Evolutionary conservation across 2,888 invertebrate genomes (phyloP), one percentile per base, ranked within the genome.

Genomic region (Esperia sulphurella): DNA sequence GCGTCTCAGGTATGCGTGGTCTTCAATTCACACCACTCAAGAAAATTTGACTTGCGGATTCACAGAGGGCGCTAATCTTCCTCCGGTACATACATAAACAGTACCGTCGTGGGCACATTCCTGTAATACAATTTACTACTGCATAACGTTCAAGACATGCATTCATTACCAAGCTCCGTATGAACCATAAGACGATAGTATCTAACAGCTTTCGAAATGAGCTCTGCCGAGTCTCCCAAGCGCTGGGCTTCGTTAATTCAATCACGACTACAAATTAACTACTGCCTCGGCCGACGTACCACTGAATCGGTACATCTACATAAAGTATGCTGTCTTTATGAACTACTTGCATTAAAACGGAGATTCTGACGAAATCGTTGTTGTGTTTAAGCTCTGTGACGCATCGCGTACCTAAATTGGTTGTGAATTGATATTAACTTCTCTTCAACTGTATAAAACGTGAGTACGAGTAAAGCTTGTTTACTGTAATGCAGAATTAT

Each of bases 261-360:
- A 80, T 82, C 79, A 80, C 73, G 78, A 78, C 74, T 71, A 75
- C 75, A 77, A 81, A 80, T 82, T 74, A 78, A 72, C 71, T 69
- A 65, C 64, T 64, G 66, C 58, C 62, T 55, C 54, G 56, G 53
- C 56, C 60, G 58, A 63, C 62, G 60, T 65, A 65, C 57, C 5
- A 64, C 64, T 63, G 58, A 67, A 68, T 61, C 59, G 55, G 61
- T 54, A 54, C 53, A 55, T 63, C 55, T 51, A 33, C 53, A 51
- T 38, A 41, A 8, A 37, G 35, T n/a, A 14, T 10, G 14, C 39
- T 39, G 45, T 40, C 2, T 42, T 39, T 52, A 46, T 43, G 41
- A 43, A 48, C 28, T 28, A 38, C 29, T 33, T 42, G 7, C 42
- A 42, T 41, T 35, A 38, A 45, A 48, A 50, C 46, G 14, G 45